Conservation (phyloP, 2,888 invertebrate genomes). For the Luperina testacea region DNA sequence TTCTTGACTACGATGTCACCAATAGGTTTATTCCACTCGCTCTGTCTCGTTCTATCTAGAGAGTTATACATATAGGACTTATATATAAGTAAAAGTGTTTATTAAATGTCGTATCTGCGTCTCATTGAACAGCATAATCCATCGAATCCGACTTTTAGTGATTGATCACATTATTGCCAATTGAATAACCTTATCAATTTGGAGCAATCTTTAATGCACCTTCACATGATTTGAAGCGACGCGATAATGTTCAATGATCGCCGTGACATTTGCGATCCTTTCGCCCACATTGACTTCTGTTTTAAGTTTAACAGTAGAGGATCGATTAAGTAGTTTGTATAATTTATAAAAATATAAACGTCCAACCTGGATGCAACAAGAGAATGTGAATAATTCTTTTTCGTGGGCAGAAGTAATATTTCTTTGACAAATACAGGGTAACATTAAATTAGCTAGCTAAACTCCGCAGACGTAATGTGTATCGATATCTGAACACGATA, state of each 20-base stretch:
- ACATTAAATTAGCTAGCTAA: too few species aligned
- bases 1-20: neutral
- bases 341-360: neutral
- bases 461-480: too few species aligned
- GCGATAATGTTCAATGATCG: constrained; percentile 51
- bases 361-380: too few species aligned
- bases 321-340: neutral
- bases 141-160: constrained; percentile 16
- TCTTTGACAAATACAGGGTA: too few species aligned
- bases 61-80: neutral
- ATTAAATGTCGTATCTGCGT: neutral
- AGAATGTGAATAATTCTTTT: too few species aligned
- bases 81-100: neutral
- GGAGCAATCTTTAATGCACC: constrained; percentile 9
- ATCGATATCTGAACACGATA: too few species aligned
- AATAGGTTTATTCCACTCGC: neutral
- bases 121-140: constrained; percentile 1
- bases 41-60: neutral
- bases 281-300: constrained; percentile 22
- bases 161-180: constrained; percentile 11
- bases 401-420: too few species aligned
- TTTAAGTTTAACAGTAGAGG: constrained; percentile 22
- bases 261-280: constrained; percentile 61
- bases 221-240: constrained; percentile 27
- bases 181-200: constrained; percentile 20